Evolutionary conservation across 64 coral and sea anemone genomes (phyloP), one percentile per base, ranked within the genome.

Genomic region (Platygyra sinensis): DNA sequence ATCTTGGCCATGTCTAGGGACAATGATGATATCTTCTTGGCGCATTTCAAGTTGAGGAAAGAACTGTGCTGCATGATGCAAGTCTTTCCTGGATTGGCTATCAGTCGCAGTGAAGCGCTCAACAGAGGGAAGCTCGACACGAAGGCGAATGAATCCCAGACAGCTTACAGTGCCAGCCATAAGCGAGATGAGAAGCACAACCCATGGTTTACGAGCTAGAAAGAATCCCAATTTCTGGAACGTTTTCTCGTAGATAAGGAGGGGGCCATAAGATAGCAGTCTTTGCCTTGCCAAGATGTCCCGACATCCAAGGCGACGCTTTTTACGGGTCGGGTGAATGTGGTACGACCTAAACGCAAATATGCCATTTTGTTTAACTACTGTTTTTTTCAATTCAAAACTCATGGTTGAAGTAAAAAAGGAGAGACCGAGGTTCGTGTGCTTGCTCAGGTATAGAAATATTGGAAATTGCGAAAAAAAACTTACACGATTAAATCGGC

Each of bases 171-270:
- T 10, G 22, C 6, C 9, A 49, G 52, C 7, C 8, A 77, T 9
- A 6, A 77, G 31, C 20, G 8, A 77, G 1, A 77, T 0, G 8
- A 77, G 24, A 4, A 77, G 10, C 0, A 77, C 22, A 20, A 49
- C 36, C 20, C 20, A 8, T 2, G 74, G 20, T 50, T 24, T 52
- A 1, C 39, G 74, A 18, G 74, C 33, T 2, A 77, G 74, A 77
- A 77, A 77, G n/a, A 77, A 49, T 24, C 74, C 74, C 4, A 77
- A 77, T 11, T 49, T 77, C 39, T 77, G 42, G 6, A 77, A 77
- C 18, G 74, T 38, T 77, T 77, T 77, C 74, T 77, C 74, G 74
- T 77, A 77, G 74, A 36, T 17, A 22, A 18, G 20, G 32, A 77
- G 74, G 20, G 49, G 24, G 10, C 39, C 18, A 8, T 49, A 77